Conservation (phyloP, 2,888 invertebrate species). For the Entomobrya multifasciata region DNA sequence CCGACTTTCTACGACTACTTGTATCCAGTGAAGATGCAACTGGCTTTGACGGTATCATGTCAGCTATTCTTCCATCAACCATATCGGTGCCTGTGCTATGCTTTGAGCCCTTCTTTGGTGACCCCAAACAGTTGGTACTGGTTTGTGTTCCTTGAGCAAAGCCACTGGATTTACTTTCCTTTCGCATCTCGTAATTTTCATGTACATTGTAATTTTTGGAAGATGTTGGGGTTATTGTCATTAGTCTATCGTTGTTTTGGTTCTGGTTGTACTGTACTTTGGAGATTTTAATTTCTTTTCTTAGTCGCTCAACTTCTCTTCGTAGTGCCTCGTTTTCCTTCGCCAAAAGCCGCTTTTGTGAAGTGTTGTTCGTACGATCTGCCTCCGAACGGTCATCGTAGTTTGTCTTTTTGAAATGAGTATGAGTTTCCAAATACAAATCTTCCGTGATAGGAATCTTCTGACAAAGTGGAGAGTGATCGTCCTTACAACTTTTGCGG, state of each 20-base stretch:
- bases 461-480: constrained; percentile 62
- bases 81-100: background rate
- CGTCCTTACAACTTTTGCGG: constrained; percentile 7
- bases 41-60: background rate
- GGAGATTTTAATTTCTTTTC: constrained; percentile 45
- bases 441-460: constrained; percentile 65
- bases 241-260: too few relatives aligned
- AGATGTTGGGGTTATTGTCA: background rate
- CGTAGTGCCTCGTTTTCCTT: constrained; percentile 57
- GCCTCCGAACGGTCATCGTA: background rate
- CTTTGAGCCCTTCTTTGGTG: constrained; percentile 29
- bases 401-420: constrained; percentile 48
- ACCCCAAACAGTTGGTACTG: constrained; percentile 26
- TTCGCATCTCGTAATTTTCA: background rate
- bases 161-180: background rate
- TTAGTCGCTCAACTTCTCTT: constrained; percentile 37
- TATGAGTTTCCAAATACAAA: constrained; percentile 70
- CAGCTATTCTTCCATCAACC: background rate
- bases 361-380: background rate
- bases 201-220: background rate
- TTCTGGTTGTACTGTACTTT: background rate
- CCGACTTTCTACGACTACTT: too few relatives aligned
- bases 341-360: background rate
- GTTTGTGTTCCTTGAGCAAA: constrained; percentile 56
- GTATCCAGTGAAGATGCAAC: background rate